Percentiles rank a stretch among this genome's conserved stretches.
These are phyloP conservation scores for Aphodius sticticus DNA, from an alignment of 2,888 invertebrate genomes.

Conservation along the genomic window DNA sequence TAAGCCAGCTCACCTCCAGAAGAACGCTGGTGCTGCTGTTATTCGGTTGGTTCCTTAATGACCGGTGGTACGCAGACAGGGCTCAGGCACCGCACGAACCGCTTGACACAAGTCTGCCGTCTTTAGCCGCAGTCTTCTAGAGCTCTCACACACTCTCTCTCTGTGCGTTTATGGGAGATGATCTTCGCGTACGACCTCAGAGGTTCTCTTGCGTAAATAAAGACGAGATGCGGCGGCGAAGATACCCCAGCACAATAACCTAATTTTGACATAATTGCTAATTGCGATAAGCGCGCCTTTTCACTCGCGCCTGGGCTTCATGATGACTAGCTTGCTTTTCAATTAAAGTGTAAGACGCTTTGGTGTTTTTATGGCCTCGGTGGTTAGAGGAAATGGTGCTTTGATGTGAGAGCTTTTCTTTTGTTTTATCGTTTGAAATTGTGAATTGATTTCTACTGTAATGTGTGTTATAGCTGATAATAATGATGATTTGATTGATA, in stretches of 20 bases:
- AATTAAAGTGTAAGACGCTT: neutral
- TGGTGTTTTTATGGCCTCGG: too few species aligned
- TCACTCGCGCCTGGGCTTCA: slow-evolving; percentile 46
- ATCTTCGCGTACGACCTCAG: neutral
- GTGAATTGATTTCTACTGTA: too few species aligned
- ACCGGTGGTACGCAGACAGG: slow-evolving; percentile 49
- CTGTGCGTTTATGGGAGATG: neutral
- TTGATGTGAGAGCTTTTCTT: too few species aligned
- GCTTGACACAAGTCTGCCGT: neutral
- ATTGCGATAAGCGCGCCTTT: slow-evolving; percentile 45
- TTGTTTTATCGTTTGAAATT: too few species aligned
- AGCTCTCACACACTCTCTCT: slow-evolving; percentile 14
- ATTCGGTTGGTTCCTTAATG: slow-evolving; percentile 49
- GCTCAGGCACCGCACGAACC: neutral
- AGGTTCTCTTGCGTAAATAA: slow-evolving; percentile 4
- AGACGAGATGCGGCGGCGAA: neutral
- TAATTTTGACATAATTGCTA: neutral
- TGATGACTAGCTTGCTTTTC: slow-evolving; percentile 10
- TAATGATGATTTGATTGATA: too few species aligned
- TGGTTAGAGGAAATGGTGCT: too few species aligned
- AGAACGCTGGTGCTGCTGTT: slow-evolving; percentile 34
- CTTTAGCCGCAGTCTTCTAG: neutral
- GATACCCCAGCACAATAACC: slow-evolving; percentile 8
- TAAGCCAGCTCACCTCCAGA: slow-evolving; percentile 48
- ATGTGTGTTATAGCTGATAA: too few species aligned